Base-by-base conservation (phyloP, 2,797 vertebrate species). In the Microchirus variegatus region DNA sequence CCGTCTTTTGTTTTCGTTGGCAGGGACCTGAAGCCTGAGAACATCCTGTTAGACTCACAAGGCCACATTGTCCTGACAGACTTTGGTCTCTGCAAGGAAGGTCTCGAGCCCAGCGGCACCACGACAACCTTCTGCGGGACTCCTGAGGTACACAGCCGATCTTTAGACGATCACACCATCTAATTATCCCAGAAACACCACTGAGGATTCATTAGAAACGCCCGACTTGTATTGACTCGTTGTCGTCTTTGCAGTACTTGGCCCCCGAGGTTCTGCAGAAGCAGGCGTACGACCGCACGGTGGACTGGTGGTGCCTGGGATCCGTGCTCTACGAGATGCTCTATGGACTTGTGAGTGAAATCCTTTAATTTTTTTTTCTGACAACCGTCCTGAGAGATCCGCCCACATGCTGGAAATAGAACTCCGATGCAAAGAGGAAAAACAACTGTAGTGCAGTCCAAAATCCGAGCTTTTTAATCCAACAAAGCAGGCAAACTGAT, bases 61-160 rank as follows among this genome's bases (percentile, higher is more conserved):
- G 97, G 97, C 3, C 97, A 99, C 76, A 98, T 99, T 37, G 95
- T 99, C 68, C 92, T 99, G 62, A 99, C 97, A 26, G 97, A 99
- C 87, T 99, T 99, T 26, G 97, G 97, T 52, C 95, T 99, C 60
- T 99, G 97, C 92, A 99, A 99, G 83, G 97, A 99, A 84, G 97
- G 96, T 44, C 92, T 99, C 3, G 96, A 98, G 55, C 89, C 93
- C 70, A 95, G 95, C 0, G 94, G 94, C 35, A 99, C 97, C 0
- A 99, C 97, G 0, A 95, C 95, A 36, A 99, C 97, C 4, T 99
- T 99, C 92, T 99, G 97, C 0, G 97, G 97, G 77, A 99, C 97
- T 0, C 97, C 97, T 0, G 97, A 99, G 97, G 97, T 99, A 93
- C 18, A 43, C 16, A 52, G n/a, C 46, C 5, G 13, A 35, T 13